Base-by-base conservation (phyloP, 2,888 invertebrate species). In the Pristionchus japonicus region DNA sequence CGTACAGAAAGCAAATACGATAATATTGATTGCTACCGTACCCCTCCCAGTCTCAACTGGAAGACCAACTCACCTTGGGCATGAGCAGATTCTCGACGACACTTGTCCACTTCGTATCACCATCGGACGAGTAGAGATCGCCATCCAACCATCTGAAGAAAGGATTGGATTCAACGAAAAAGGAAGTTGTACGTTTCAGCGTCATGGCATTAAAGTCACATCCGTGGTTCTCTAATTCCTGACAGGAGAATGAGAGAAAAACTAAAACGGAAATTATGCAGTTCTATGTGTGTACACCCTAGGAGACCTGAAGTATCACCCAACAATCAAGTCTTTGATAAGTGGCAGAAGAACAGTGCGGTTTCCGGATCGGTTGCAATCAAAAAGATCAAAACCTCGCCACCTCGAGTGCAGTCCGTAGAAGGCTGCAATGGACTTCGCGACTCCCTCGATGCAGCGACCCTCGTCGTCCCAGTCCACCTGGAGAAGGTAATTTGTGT, bases 371-470 rank as follows among this genome's bases (percentile, higher is more conserved):
- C 37, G 9, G 11, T 11, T 9, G 17, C 27, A 3, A 74, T 13
- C 1, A 3, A 77, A n/a, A 27, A 2, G 43, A 3, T 6, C 1
- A 23, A 77, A 43, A n/a, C n/a, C 1, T 9, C 0, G 37, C 27
- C 0, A 87, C 80, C 57, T 37, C 15, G 77, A 6, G 31, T 90
- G 90, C 7, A 90, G 82, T 3, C 90, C 87, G 89, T 91, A 92
- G 84, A 92, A 91, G 0, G 90, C 86, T 11, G 91, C 90, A 43
- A 93, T 85, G 0, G 91, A 89, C 9, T 88, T 88, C 13, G 89
- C 89, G 34, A 93, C 89, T 34, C 88, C 89, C 43, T 90, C 83
- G 80, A 92, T 91, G 88, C 92, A 92, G 6, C 87, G 31, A 61
- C 86, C 83, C 83, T 92, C 92, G 7, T 87, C 87, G 0, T 87